phyloP scores from a whole-genome alignment of 1,140 invertebrate genomes.

The Proales similis region DNA sequence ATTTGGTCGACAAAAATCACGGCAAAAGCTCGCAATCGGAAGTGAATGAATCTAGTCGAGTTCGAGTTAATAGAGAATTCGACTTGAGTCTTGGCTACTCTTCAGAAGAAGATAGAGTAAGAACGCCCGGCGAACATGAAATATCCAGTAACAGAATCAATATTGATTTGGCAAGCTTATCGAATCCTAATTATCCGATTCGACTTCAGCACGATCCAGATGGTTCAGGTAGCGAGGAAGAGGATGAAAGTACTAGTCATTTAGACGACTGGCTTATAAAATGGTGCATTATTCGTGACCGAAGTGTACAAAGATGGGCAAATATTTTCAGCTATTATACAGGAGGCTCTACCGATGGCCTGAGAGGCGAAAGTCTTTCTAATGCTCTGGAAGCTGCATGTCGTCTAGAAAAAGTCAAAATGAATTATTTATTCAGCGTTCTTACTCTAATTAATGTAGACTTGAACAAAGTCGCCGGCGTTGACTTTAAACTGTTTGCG shows the following conservation, averaged over 20 bases:
- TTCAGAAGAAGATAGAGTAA: no score
- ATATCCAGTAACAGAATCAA: no score
- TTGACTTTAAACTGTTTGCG: slow-evolving; percentile 23
- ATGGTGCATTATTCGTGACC: slow-evolving; percentile 34
- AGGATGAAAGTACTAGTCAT: background rate
- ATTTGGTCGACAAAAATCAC: no score
- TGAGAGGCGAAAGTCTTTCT: slow-evolving; percentile 11
- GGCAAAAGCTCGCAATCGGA: no score
- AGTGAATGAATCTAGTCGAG: no score
- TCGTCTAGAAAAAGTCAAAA: slow-evolving; percentile 25
- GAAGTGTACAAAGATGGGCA: slow-evolving; percentile 30
- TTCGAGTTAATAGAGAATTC: no score
- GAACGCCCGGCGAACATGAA: no score
- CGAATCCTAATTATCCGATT: no score
- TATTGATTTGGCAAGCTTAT: no score
- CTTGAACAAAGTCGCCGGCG: background rate
- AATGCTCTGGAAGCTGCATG: slow-evolving; percentile 8
- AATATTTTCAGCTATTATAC: slow-evolving; percentile 7
- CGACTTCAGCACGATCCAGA: no score
- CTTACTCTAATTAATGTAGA: slow-evolving; percentile 27
- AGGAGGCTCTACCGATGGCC: background rate
- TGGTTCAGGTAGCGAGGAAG: background rate
- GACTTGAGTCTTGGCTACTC: no score
- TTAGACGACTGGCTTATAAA: slow-evolving; percentile 32
- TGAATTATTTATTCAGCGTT: slow-evolving; percentile 33